A percentile compares a stretch with the other conserved stretches of the same genome.
Conservation (phyloP, 2,888 invertebrate species). For the Pachymerium ferrugineum region DNA sequence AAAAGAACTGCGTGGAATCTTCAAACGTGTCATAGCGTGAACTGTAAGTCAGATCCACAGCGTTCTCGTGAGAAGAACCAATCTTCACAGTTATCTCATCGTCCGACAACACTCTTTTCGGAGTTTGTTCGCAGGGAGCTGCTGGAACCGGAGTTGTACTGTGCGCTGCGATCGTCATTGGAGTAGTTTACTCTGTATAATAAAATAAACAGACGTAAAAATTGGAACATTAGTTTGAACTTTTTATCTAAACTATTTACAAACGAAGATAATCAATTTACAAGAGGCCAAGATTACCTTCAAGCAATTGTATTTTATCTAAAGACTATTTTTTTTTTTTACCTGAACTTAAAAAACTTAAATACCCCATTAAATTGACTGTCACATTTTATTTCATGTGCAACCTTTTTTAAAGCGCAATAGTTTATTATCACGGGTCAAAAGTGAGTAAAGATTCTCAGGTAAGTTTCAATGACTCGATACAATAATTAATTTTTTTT, state of each 20-base stretch:
- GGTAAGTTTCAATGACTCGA: too few relatives aligned
- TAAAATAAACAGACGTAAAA: not conserved
- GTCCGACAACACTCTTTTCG: not conserved
- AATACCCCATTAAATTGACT: too few relatives aligned
- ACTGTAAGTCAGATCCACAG: not conserved
- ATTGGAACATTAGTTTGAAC: not conserved
- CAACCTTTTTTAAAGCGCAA: too few relatives aligned
- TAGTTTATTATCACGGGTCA: too few relatives aligned
- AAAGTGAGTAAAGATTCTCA: too few relatives aligned
- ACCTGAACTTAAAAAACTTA: too few relatives aligned
- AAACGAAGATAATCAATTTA: not conserved
- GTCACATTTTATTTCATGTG: too few relatives aligned
- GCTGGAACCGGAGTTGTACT: not conserved
- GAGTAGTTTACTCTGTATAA: not conserved
- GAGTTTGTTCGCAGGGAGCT: not conserved
- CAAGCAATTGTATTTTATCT: too few relatives aligned
- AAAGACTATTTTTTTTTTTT: too few relatives aligned
- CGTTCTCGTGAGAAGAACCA: not conserved
- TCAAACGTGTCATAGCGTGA: not conserved
- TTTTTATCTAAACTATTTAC: not conserved
- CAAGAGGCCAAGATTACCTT: too few relatives aligned
- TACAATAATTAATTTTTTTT: too few relatives aligned
- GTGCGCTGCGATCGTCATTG: not conserved
- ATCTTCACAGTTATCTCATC: not conserved
- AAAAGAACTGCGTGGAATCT: not conserved